Evolutionary conservation across 2,888 invertebrate species (phyloP).

Genomic region (Sinotaia quadrata): DNA sequence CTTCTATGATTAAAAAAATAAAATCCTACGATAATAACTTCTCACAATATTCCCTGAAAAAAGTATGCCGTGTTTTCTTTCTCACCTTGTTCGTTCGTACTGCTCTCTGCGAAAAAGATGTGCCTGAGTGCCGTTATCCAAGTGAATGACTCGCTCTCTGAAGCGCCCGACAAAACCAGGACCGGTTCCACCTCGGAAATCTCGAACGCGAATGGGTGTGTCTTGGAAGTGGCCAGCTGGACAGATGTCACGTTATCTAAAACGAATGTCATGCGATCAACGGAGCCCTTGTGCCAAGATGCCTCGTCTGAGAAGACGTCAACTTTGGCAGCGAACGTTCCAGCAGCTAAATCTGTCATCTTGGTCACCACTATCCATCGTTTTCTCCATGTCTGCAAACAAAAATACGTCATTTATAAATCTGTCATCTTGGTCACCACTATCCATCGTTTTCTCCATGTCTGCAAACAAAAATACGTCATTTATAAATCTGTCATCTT

Average conservation of each 20-base stretch:
- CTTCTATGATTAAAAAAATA: too few relatives aligned
- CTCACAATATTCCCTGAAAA: too few relatives aligned
- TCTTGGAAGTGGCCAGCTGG: slow-evolving; percentile 52
- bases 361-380: slow-evolving; percentile 58
- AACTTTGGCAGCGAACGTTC: slow-evolving; percentile 50
- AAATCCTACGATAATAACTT: too few relatives aligned
- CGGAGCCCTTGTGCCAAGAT: slow-evolving; percentile 37
- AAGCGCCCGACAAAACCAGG: slow-evolving; percentile 50
- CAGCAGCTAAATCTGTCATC: slow-evolving; percentile 54
- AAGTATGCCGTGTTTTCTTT: too few relatives aligned
- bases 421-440: slow-evolving; percentile 59
- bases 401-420: too few relatives aligned
- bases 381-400: slow-evolving; percentile 58
- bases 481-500: slow-evolving; percentile 62
- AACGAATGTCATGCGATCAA: slow-evolving; percentile 54
- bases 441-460: slow-evolving; percentile 61
- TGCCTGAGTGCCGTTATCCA: slow-evolving; percentile 54
- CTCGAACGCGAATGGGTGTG: slow-evolving; percentile 57
- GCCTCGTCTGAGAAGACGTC: slow-evolving; percentile 53
- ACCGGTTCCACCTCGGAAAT: slow-evolving; percentile 52
- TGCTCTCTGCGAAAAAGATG: slow-evolving; percentile 53
- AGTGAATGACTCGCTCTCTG: slow-evolving; percentile 48
- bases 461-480: slow-evolving; percentile 52
- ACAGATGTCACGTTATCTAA: slow-evolving; percentile 56
- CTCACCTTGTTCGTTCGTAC: slow-evolving; percentile 39